These are phyloP conservation scores for Rhineura floridana DNA, from an alignment of 2,113 vertebrate species.

Conservation along the genomic window DNA sequence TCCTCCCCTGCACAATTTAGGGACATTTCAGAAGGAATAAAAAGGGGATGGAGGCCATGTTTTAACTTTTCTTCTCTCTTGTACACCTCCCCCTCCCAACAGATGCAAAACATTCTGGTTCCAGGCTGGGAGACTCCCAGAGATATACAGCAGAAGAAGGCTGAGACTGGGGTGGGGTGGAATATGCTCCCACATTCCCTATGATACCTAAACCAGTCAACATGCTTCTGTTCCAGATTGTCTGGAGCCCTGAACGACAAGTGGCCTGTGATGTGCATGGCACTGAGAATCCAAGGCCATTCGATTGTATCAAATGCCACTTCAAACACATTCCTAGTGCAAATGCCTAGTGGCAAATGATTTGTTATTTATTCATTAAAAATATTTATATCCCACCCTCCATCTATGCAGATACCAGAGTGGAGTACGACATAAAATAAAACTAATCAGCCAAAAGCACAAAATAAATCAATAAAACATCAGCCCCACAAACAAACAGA, in stretches of 20 bases:
- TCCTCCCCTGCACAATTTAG: too few species aligned
- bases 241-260: background rate
- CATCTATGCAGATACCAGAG: background rate
- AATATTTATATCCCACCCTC: background rate
- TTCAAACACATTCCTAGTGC: background rate
- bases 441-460: background rate
- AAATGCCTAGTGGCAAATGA: background rate
- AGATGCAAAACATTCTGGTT: too few species aligned
- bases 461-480: background rate
- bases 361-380: background rate
- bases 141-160: too few species aligned
- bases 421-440: background rate
- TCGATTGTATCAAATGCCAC: background rate
- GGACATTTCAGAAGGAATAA: too few species aligned
- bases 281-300: background rate
- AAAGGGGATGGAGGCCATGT: too few species aligned
- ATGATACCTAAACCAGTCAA: too few species aligned
- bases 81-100: too few species aligned
- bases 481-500: background rate
- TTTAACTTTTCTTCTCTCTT: too few species aligned
- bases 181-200: too few species aligned
- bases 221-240: too few species aligned
- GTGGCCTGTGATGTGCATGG: background rate
- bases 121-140: too few species aligned
- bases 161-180: too few species aligned